Evolutionary conservation across 1,140 invertebrate species (phyloP), one percentile per base, ranked within the genome.

Genomic region (Mamestra configurata): DNA sequence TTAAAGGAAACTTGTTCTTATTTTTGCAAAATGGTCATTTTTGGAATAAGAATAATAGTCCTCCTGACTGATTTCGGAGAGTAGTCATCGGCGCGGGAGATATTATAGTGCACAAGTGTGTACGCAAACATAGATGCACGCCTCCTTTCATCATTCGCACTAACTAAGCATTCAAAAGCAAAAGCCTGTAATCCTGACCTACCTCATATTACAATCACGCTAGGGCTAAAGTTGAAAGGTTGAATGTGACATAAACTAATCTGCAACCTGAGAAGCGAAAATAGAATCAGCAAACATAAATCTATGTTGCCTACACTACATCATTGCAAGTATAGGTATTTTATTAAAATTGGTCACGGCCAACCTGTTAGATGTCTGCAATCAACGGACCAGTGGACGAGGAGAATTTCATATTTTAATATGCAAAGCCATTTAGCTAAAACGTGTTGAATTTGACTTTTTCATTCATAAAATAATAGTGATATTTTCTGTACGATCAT

Each of bases 281-380:
- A 76, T 64, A 76, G 22, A 76, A 64, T 64, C 73, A 49, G 73
- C 73, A 76, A 61, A 76, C 57, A 75, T 55, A 22, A 8, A 49
- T 46, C 43, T 13, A 73, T 73, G n/a, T 73, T 59, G 51, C 6
- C 40, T 22, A 76, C 73, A 57, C 43, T 64, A 57, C 64, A 76
- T 75, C 71, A 75, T 51, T 18, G 53, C 43, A 59, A 76, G 27
- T 61, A 61, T 49, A 75, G 53, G 61, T 40, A 66, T 75, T 59
- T 75, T 43, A 43, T 57, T 81, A 37, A 81, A 77, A 78, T 81
- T 55, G 79, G 75, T 81, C 75, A 77, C 49, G 76, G 80, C 43
- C 55, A 78, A 73, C 76, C 37, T 66, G 57, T 81, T 78, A 49
- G 55, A 57, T 75, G 53, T 35, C 18, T 61, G 72, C 72, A 75